Percentiles rank a stretch among this genome's conserved stretches.
phyloP scores from a whole-genome alignment of 2,113 vertebrate species.

The Lates calcarifer region DNA sequence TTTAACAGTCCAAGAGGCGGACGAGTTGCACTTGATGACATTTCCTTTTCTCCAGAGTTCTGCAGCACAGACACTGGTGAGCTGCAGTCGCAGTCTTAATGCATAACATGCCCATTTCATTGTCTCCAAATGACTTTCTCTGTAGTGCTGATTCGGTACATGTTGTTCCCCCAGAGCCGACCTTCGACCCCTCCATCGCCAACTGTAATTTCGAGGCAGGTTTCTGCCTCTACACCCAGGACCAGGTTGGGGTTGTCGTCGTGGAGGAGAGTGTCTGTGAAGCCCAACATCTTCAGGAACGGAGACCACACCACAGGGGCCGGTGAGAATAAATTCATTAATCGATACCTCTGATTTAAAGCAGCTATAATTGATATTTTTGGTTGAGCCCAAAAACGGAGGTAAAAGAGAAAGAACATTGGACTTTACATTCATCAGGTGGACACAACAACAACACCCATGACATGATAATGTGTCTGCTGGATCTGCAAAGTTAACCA shows the following conservation, averaged over 20 bases:
- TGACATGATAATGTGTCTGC: not conserved
- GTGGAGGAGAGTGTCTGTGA: constrained; percentile 92
- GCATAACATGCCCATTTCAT: not conserved
- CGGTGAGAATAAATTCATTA: constrained; percentile 85
- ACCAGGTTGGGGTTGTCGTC: constrained; percentile 78
- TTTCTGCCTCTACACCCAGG: constrained; percentile 90
- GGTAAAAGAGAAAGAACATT: not conserved
- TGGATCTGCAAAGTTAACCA: not conserved
- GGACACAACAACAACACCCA: not conserved
- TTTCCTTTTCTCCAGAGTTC: constrained; percentile 92
- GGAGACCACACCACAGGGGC: constrained; percentile 95
- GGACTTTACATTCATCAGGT: not conserved
- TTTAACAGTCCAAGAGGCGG: constrained; percentile 93
- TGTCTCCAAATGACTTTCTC: not conserved
- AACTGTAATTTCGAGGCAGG: constrained; percentile 92
- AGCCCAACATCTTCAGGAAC: constrained; percentile 89
- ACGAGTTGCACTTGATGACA: constrained; percentile 92
- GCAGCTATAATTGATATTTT: not conserved
- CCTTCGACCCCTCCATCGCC: constrained; percentile 86
- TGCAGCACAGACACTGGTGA: constrained; percentile 91
- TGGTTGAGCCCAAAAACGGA: not conserved
- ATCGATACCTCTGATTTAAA: no score
- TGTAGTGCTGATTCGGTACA: not conserved
- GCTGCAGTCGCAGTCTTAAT: not conserved
- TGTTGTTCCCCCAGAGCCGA: constrained; percentile 75